These are phyloP conservation scores for Camelus dromedarius DNA, from an alignment of 2,113 vertebrate genomes.

Conservation along the genomic window DNA sequence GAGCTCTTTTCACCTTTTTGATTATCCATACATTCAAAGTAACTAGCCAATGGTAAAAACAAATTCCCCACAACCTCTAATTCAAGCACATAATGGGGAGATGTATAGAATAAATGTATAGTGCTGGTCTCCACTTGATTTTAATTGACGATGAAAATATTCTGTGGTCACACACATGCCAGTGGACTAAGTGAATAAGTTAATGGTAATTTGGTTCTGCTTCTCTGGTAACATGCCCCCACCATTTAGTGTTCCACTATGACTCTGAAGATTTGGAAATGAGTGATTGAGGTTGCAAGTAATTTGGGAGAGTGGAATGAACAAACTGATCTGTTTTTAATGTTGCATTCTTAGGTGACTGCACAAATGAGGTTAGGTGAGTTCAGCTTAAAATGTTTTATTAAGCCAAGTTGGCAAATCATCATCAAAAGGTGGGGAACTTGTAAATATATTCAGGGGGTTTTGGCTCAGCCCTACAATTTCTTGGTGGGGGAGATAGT, in stretches of 20 bases:
- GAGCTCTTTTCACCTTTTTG: constrained; percentile 62
- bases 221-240: constrained; percentile 54
- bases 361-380: constrained; percentile 20
- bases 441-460: not conserved
- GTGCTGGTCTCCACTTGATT: constrained; percentile 52
- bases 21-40: constrained; percentile 59
- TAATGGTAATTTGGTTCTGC: constrained; percentile 59
- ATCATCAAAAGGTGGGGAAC: not conserved
- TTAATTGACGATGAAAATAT: constrained; percentile 48
- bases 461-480: not conserved
- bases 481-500: not conserved
- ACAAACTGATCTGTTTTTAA: constrained; percentile 8
- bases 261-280: constrained; percentile 63
- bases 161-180: constrained; percentile 27
- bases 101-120: constrained; percentile 54
- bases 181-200: constrained; percentile 33
- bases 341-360: constrained; percentile 52
- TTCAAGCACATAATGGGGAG: constrained; percentile 59
- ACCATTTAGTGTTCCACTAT: not conserved
- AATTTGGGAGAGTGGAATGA: constrained; percentile 48
- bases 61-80: not conserved
- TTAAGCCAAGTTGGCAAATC: constrained; percentile 13
- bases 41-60: constrained; percentile 59
- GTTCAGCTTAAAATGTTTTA: constrained; percentile 25
- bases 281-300: constrained; percentile 45